Base-by-base conservation (phyloP, 1,140 invertebrate genomes). In the Hirudo medicinalis region DNA sequence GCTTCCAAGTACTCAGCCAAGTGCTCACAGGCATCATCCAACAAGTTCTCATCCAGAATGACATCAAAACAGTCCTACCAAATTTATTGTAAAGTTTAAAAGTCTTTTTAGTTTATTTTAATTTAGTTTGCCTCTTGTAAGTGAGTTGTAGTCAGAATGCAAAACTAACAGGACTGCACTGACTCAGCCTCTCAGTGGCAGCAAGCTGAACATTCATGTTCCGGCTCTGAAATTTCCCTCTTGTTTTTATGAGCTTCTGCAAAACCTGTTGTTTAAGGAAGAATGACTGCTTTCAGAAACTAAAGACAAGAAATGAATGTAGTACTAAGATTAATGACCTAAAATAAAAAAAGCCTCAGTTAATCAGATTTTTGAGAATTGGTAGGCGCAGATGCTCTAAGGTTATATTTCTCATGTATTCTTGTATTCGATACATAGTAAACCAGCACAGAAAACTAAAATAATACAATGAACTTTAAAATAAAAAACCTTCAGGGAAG, bases 1-100 rank as follows among this genome's bases (percentile, higher is more conserved):
- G 90, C 87, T 83, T 99, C 96, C 76, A 99, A 85, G 84, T 94
- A 99, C 83, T 97, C 94, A 13, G 92, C 92, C 76, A 99, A 89
- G 82, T 97, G 94, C 80, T 97, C 94, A 83, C 97, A 99, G 17
- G 97, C 97, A 78, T 99, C 97, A 82, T 99, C 94, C 75, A 87
- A 77, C 77, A 97, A 95, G 83, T 99, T 99, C 81, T 99, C 95
- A 81, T 99, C 97, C 74, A 99, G 85, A 72, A 97, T 91, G 54
- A 99, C 90, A 83, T 99, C 97, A 84, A 99, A 99, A 91, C 97
- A 94, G 81, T 98, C 94, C 83, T 70, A 72, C 15, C 78, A 79
- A 32, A 32, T 63, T 22, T 63, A 25, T 63, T 0, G 13, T 49
- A 49, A 49, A 49, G 43, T 49, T 49, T 0, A 9, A 49, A 49